phyloP scores from a whole-genome alignment of 2,888 invertebrate species.

The Nomada hirtipes region DNA sequence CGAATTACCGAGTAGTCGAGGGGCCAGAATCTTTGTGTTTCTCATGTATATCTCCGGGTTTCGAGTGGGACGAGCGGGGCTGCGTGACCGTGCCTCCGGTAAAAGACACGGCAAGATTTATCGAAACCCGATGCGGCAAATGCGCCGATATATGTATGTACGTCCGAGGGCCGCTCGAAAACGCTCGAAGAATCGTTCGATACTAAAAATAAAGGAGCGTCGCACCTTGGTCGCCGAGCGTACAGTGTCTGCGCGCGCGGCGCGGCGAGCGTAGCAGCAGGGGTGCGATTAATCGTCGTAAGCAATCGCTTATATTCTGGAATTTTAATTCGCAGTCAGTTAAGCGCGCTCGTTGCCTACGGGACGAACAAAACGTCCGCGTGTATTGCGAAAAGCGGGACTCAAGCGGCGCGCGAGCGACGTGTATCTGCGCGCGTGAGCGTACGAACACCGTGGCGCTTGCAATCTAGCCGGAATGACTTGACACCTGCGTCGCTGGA shows the following conservation, averaged over 20 bases:
- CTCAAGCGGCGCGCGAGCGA: constrained; percentile 58
- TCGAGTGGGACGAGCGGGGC: constrained; percentile 59
- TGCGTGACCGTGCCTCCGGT: constrained; percentile 68
- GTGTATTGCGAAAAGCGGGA: constrained; percentile 67
- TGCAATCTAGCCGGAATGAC: constrained; percentile 43
- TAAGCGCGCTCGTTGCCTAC: constrained; percentile 68
- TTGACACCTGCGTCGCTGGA: constrained; percentile 58
- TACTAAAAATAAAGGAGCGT: constrained; percentile 70
- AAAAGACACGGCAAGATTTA: constrained; percentile 70
- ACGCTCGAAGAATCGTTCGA: constrained; percentile 70
- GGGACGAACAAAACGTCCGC: constrained; percentile 69
- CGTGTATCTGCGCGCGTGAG: constrained; percentile 26
- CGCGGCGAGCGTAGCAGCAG: constrained; percentile 69
- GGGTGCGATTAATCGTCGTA: constrained; percentile 78
- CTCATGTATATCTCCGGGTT: constrained; percentile 52
- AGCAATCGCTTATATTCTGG: constrained; percentile 76
- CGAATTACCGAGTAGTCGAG: constrained; percentile 55
- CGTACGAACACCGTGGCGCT: constrained; percentile 26
- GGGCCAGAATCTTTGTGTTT: constrained; percentile 57
- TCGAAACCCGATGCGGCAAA: constrained; percentile 71
- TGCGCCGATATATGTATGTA: constrained; percentile 72
- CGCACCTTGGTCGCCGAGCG: constrained; percentile 45
- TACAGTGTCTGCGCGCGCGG: constrained; percentile 25
- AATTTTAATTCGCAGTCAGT: constrained; percentile 75
- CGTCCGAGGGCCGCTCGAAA: constrained; percentile 61